Evolutionary conservation across 2,888 invertebrate genomes (phyloP).

Genomic region (Monopis laevigella): DNA sequence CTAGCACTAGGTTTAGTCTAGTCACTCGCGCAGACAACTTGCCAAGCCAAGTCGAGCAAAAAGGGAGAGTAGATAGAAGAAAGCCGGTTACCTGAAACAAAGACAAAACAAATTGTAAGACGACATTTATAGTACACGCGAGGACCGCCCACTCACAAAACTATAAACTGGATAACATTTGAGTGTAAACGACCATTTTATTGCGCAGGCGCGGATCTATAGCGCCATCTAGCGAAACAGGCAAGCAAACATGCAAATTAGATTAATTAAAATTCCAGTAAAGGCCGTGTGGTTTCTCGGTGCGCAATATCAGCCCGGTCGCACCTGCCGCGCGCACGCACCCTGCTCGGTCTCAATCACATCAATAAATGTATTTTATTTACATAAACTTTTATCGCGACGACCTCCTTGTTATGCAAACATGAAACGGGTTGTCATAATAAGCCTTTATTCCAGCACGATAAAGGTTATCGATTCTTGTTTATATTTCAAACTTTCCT

Average conservation of each 20-base stretch:
- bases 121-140: constrained; percentile 5
- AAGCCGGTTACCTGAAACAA: constrained; percentile 6
- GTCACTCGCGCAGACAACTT: too few relatives aligned
- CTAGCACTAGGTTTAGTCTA: too few relatives aligned
- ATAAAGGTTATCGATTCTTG: too few relatives aligned
- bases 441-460: too few relatives aligned
- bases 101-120: not conserved
- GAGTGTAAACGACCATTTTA: constrained; percentile 11
- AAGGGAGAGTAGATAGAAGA: not conserved
- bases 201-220: constrained; percentile 11
- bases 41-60: too few relatives aligned
- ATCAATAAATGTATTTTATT: too few relatives aligned
- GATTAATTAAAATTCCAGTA: constrained; percentile 30
- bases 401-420: too few relatives aligned
- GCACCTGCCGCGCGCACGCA: not conserved
- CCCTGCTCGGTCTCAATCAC: too few relatives aligned
- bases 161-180: constrained; percentile 5
- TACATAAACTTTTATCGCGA: too few relatives aligned
- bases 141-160: constrained; percentile 7
- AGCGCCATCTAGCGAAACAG: constrained; percentile 4
- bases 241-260: constrained; percentile 27
- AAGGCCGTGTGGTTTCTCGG: not conserved
- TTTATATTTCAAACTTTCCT: too few relatives aligned
- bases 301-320: constrained; percentile 1
- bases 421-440: too few relatives aligned